A percentile compares a stretch with the other conserved stretches of the same genome.
Conservation (phyloP, 2,113 vertebrate species). For the Brachirus orientalis region DNA sequence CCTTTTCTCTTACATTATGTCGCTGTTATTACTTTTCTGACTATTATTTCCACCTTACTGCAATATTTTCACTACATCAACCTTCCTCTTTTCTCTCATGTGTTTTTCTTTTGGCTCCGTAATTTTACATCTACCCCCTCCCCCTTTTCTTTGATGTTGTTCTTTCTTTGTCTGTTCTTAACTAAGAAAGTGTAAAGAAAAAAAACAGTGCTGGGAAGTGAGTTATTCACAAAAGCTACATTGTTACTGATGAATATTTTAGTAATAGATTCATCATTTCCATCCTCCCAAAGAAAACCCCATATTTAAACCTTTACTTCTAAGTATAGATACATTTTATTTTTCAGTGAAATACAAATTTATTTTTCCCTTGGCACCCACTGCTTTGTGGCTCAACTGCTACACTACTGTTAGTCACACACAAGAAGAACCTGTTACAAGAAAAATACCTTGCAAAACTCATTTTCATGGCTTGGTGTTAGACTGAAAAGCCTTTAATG, state of each 20-base stretch:
- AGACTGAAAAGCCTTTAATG: no score
- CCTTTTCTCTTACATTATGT: slow-evolving; percentile 28
- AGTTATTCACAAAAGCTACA: slow-evolving; percentile 1
- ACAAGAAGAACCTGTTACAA: no score
- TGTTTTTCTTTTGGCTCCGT: no score
- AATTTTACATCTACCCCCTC: slow-evolving; percentile 14
- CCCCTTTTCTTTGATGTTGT: slow-evolving; percentile 11
- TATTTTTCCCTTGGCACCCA: neutral
- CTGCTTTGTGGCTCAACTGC: neutral
- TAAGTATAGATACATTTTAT: slow-evolving; percentile 19
- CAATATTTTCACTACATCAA: neutral
- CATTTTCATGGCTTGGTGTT: no score
- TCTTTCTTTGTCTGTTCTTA: slow-evolving; percentile 5
- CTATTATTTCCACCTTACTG: slow-evolving; percentile 17
- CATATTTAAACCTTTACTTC: slow-evolving; percentile 7
- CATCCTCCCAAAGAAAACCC: neutral
- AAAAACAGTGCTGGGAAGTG: slow-evolving; percentile 6
- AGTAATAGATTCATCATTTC: slow-evolving; percentile 36
- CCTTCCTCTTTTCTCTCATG: slow-evolving; percentile 17
- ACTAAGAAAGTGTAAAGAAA: slow-evolving; percentile 22
- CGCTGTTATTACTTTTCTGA: slow-evolving; percentile 28
- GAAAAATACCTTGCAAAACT: no score
- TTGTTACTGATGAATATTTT: neutral
- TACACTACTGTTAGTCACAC: no score
- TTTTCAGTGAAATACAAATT: slow-evolving; percentile 21